Conservation (phyloP, 2,888 invertebrate species). For the Ditylenchus weischeri region DNA sequence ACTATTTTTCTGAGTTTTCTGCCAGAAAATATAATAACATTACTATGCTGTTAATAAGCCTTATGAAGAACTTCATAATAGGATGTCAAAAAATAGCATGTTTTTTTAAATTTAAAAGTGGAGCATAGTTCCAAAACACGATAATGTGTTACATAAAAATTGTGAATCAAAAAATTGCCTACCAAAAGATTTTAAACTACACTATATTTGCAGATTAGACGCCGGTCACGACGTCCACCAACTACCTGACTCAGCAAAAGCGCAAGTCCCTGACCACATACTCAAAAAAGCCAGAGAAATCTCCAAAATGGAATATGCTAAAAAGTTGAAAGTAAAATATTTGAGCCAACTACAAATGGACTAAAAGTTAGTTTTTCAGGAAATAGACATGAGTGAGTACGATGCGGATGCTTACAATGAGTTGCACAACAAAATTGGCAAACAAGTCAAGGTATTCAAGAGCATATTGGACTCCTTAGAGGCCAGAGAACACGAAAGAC, state of each 20-base stretch:
- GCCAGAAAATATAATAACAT: no score
- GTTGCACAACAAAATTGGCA: constrained; percentile 70
- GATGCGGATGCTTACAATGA: constrained; percentile 82
- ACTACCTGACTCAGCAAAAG: constrained; percentile 80
- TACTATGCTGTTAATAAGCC: no score
- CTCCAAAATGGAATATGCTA: constrained; percentile 69
- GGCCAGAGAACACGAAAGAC: constrained; percentile 75
- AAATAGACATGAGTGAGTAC: constrained; percentile 90
- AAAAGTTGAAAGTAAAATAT: constrained; percentile 45
- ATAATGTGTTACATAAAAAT: no score
- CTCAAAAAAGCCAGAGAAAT: constrained; percentile 85
- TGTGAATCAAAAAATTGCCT: no score
- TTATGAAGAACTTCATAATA: no score
- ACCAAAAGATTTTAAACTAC: no score
- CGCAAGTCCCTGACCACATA: constrained; percentile 79
- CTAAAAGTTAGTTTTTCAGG: constrained; percentile 65
- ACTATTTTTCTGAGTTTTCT: no score
- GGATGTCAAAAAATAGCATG: no score
- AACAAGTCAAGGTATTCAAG: constrained; percentile 78
- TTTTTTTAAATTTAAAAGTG: no score
- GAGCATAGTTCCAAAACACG: no score
- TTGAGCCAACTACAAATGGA: background rate
- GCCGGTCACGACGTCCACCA: constrained; percentile 90
- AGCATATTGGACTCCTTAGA: constrained; percentile 81
- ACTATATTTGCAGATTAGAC: constrained; percentile 72